These are phyloP conservation scores for Rhinolophus sinicus DNA, from an alignment of 2,113 vertebrate species.

Conservation along the genomic window DNA sequence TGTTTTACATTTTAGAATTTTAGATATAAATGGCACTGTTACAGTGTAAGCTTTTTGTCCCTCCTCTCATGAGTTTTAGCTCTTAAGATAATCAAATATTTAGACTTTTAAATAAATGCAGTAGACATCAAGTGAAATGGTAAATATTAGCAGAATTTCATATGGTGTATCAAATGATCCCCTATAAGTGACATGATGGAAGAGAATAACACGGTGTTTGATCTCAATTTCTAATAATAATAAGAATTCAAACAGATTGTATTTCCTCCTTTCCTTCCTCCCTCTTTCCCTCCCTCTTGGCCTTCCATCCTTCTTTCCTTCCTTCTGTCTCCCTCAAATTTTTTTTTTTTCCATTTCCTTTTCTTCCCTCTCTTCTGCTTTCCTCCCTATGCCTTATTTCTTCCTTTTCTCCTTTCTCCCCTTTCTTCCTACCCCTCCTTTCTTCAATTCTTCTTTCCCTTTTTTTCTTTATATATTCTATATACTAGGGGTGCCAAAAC, in stretches of 20 bases:
- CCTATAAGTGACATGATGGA: neutral
- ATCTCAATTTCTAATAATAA: neutral
- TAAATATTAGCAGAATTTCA: constrained; percentile 6
- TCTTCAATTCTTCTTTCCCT: neutral
- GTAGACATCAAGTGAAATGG: neutral
- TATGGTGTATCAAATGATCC: neutral
- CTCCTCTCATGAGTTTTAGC: neutral
- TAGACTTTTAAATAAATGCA: neutral
- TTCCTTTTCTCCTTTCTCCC: neutral
- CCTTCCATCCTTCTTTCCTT: too few relatives aligned
- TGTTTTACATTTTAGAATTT: neutral
- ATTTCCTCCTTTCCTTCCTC: neutral
- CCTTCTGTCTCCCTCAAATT: neutral
- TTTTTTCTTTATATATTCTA: neutral
- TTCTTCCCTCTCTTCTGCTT: neutral
- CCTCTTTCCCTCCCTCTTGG: neutral
- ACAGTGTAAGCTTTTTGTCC: neutral
- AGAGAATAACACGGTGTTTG: neutral
- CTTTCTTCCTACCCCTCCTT: too few relatives aligned
- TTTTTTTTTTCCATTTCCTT: neutral
- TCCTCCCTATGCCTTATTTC: neutral
- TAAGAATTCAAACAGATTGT: neutral
- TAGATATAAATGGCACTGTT: neutral
- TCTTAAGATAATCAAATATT: neutral
- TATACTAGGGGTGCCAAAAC: too few relatives aligned